Percentiles rank a stretch among this genome's conserved stretches.
phyloP scores from a whole-genome alignment of 2,888 invertebrate species.

The Acholoe squamosa region DNA sequence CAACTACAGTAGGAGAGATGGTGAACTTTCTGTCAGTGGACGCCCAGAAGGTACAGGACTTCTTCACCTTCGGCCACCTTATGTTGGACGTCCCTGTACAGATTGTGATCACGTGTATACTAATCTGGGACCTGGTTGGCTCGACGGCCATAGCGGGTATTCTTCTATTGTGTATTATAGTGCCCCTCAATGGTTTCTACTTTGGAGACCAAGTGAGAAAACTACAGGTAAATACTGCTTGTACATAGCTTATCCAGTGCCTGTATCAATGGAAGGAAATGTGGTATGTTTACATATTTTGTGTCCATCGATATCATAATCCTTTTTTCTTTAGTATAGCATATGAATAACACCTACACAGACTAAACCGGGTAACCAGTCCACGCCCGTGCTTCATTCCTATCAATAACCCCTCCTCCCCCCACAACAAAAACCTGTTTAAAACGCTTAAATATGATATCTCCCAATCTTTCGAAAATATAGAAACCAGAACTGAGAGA shows the following conservation, averaged over 20 bases:
- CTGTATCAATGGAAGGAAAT: no score
- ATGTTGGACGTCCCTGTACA: conserved; percentile 61
- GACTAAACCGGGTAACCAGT: no score
- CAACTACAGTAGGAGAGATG: conserved; percentile 94
- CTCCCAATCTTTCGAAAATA: no score
- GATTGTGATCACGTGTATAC: conserved; percentile 74
- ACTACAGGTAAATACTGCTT: neutral
- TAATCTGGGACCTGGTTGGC: conserved; percentile 83
- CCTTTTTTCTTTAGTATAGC: neutral
- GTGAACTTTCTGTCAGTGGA: conserved; percentile 96
- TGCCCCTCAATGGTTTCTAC: conserved; percentile 57
- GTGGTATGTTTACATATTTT: no score
- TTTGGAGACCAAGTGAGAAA: neutral
- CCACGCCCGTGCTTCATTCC: no score
- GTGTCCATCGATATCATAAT: neutral
- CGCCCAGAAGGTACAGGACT: conserved; percentile 86
- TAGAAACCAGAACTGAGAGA: no score
- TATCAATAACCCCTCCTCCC: no score
- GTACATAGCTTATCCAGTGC: neutral
- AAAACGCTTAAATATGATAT: no score
- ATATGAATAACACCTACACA: no score
- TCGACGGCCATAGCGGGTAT: conserved; percentile 86
- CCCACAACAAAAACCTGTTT: no score
- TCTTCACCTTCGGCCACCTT: conserved; percentile 37
- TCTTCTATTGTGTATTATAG: neutral